Conservation (phyloP, 2,113 vertebrate species). For the Chascanopsetta lugubris region DNA sequence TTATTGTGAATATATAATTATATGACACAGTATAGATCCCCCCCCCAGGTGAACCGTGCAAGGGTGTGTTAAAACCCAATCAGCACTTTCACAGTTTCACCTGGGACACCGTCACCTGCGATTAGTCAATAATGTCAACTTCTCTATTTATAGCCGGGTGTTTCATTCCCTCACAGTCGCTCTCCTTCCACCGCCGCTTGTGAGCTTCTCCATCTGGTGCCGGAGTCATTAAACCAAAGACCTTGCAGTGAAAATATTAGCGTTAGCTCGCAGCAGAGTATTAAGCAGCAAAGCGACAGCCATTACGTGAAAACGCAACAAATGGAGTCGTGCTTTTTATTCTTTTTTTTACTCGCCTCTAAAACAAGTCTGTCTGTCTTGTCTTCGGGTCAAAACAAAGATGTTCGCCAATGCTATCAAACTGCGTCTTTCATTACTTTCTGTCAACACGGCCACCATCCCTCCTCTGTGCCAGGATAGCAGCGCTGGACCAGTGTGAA, state of each 20-base stretch:
- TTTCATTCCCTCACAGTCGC: constrained; percentile 38
- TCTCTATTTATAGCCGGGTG: constrained; percentile 49
- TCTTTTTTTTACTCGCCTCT: constrained; percentile 4
- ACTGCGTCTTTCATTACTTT: background rate
- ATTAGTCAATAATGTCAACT: constrained; percentile 46
- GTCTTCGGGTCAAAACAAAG: background rate
- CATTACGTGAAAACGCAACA: constrained; percentile 16
- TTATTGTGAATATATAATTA: too few relatives aligned
- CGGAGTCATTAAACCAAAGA: constrained; percentile 49
- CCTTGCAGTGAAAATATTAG: constrained; percentile 41
- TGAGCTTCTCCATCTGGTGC: constrained; percentile 50
- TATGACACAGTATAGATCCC: background rate
- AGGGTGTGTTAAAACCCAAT: constrained; percentile 1
- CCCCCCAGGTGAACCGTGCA: constrained; percentile 22
- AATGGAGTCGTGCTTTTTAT: constrained; percentile 12
- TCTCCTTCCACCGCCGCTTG: constrained; percentile 35
- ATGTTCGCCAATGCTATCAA: background rate
- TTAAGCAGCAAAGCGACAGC: constrained; percentile 36
- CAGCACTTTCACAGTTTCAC: constrained; percentile 26
- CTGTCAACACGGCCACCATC: constrained; percentile 1
- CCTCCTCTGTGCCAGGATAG: constrained; percentile 58
- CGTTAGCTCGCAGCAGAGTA: constrained; percentile 25
- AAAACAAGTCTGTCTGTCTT: constrained; percentile 10
- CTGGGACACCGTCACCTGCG: constrained; percentile 37
- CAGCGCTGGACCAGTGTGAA: constrained; percentile 46